Conservation (phyloP, 1,140 invertebrate species). For the Sycobia sp. region DNA sequence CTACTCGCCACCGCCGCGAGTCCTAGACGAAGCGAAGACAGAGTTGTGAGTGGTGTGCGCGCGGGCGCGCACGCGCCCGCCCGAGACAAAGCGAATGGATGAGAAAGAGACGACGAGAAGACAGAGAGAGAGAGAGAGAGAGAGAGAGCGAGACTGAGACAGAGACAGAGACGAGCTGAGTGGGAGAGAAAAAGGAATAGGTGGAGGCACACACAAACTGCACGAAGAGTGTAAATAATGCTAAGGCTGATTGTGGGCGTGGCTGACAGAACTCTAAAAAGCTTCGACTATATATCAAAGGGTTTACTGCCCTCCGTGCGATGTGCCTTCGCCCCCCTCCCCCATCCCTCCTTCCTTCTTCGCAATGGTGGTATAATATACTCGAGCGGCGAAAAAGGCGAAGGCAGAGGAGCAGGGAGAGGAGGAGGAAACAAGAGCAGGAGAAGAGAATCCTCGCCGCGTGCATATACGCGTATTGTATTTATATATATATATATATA, state of each 20-base stretch:
- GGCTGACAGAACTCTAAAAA: slow-evolving; percentile 65
- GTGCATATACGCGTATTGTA: no score
- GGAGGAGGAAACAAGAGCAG: no score
- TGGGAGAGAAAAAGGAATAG: slow-evolving; percentile 36
- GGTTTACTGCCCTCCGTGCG: slow-evolving; percentile 59
- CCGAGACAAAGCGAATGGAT: background rate
- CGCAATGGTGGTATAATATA: no score
- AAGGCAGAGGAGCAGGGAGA: no score
- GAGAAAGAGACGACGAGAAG: background rate
- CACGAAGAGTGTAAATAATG: slow-evolving; percentile 63
- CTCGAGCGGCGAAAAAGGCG: background rate
- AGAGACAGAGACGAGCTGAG: slow-evolving; percentile 27
- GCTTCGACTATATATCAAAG: slow-evolving; percentile 63
- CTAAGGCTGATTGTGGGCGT: slow-evolving; percentile 63
- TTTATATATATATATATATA: no score
- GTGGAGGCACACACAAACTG: slow-evolving; percentile 44
- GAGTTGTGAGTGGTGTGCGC: slow-evolving; percentile 5
- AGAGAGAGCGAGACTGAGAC: slow-evolving; percentile 25
- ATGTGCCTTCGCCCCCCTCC: slow-evolving; percentile 31
- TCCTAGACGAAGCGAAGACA: slow-evolving; percentile 25
- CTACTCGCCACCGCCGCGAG: background rate
- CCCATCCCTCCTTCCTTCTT: background rate
- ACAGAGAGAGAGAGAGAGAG: background rate
- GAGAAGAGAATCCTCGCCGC: no score
- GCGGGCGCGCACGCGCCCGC: background rate